These are phyloP conservation scores for Drosophila dunni DNA, from an alignment of 1,140 invertebrate genomes.

Conservation along the genomic window DNA sequence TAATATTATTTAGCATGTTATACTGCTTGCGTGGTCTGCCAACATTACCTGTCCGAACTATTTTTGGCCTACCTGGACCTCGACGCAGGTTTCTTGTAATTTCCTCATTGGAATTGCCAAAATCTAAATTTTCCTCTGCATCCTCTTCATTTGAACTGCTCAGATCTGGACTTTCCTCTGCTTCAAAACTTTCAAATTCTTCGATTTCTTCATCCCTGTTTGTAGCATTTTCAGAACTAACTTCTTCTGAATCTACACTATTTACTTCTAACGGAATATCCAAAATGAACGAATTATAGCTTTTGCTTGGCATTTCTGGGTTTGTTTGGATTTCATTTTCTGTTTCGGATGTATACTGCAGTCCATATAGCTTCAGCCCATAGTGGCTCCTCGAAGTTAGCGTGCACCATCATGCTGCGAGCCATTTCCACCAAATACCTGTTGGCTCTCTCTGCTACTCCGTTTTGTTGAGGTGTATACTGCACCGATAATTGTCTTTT, in stretches of 20 bases:
- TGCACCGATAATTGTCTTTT: neutral
- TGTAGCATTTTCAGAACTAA: neutral
- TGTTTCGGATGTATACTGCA: constrained; percentile 21
- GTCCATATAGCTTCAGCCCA: constrained; percentile 21
- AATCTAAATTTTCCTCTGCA: too few relatives aligned
- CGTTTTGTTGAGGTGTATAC: constrained; percentile 6
- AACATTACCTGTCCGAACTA: neutral
- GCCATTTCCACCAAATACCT: constrained; percentile 14
- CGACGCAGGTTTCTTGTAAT: neutral
- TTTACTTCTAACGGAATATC: too few relatives aligned
- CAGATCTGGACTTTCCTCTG: neutral
- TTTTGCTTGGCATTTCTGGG: neutral
- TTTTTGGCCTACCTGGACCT: neutral
- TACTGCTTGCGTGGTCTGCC: neutral
- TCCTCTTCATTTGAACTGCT: too few relatives aligned
- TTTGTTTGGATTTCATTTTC: neutral
- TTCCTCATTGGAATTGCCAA: neutral
- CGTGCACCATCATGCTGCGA: constrained; percentile 8
- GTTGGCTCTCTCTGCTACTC: constrained; percentile 4
- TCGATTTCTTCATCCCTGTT: neutral
- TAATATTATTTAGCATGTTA: neutral
- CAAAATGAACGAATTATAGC: too few relatives aligned
- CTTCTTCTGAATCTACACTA: neutral
- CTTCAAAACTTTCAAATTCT: neutral
- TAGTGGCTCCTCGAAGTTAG: neutral